phyloP scores from a whole-genome alignment of 2,797 vertebrate genomes.

The Pseudochromis fuscus region DNA sequence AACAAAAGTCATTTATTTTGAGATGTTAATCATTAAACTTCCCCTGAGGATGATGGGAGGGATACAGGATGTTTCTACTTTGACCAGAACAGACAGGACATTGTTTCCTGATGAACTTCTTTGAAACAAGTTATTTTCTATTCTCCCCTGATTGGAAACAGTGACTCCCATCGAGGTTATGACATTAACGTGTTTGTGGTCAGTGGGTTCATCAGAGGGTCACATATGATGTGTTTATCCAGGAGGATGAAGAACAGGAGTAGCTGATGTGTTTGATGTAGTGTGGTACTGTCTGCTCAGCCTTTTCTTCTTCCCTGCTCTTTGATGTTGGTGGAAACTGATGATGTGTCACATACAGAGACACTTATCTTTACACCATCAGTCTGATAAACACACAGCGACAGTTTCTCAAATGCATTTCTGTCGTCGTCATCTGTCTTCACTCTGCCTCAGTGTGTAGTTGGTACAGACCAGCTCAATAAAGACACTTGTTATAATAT shows the following conservation, averaged over 20 bases:
- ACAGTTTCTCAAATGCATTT: slow-evolving; percentile 9
- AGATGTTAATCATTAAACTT: too few relatives aligned
- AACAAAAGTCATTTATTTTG: too few relatives aligned
- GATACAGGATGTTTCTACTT: too few relatives aligned
- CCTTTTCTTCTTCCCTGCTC: not conserved
- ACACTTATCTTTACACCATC: slow-evolving; percentile 63
- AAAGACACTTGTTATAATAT: not conserved
- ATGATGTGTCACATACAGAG: slow-evolving; percentile 1
- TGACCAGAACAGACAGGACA: too few relatives aligned
- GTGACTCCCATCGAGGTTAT: not conserved
- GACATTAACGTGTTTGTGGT: not conserved
- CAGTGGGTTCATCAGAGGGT: not conserved
- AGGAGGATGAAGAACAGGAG: not conserved
- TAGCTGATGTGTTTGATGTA: too few relatives aligned
- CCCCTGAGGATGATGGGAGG: too few relatives aligned
- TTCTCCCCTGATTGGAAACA: too few relatives aligned
- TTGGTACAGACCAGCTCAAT: not conserved
- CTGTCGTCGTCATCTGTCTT: not conserved
- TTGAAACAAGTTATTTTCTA: too few relatives aligned
- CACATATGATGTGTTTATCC: not conserved
- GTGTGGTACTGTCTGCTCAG: not conserved
- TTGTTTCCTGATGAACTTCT: too few relatives aligned
- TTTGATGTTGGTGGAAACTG: not conserved
- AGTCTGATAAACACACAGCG: not conserved
- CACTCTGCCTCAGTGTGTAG: not conserved